Evolutionary conservation across 2,888 invertebrate genomes (phyloP), one percentile per base, ranked within the genome.

Genomic region (Charanyca ferruginea): DNA sequence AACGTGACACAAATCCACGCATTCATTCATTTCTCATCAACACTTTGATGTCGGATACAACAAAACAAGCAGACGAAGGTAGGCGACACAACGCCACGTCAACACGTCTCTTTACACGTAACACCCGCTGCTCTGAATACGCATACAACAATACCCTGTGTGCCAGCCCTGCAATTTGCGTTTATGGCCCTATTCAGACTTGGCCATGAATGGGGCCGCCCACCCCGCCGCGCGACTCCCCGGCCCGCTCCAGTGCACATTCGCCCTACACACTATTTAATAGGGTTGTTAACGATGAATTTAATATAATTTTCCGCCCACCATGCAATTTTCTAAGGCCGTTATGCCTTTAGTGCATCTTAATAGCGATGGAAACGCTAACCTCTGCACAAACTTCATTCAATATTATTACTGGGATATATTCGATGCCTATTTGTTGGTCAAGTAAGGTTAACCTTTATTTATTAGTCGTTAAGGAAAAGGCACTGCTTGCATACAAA

Each of bases 111-210:
- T 66, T 59, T 72, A 69, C 71, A 79, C 70, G 65, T 65, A 71
- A 68, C 69, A 60, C 57, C 57, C 32, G 49, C 66, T 66, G 66
- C 47, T 64, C 63, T 76, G 63, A 76, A 76, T 76, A 69, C 67
- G 70, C 47, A 57, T 68, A 70, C 65, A 66, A 80, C 71, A 81
- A 78, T 79, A 49, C 73, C 62, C 73, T 63, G 68, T 73, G 79
- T 64, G 83, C 81, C 83, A 86, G 79, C 84, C 86, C 80, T 88
- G 85, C 88, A 88, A 89, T 90, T 91, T 88, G 86, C 84, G 67
- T 89, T 86, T 85, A 88, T 87, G 81, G 84, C 78, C 77, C 87
- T 86, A 90, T 91, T 89, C 83, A 89, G 76, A 66, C 72, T 55
- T 32, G 22, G 69, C 63, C 62, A 86, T 91, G 89, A 91, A 91